Evolutionary conservation across 2,797 vertebrate genomes (phyloP), one percentile per base, ranked within the genome.

Genomic region (Hippopotamyrus pictus): DNA sequence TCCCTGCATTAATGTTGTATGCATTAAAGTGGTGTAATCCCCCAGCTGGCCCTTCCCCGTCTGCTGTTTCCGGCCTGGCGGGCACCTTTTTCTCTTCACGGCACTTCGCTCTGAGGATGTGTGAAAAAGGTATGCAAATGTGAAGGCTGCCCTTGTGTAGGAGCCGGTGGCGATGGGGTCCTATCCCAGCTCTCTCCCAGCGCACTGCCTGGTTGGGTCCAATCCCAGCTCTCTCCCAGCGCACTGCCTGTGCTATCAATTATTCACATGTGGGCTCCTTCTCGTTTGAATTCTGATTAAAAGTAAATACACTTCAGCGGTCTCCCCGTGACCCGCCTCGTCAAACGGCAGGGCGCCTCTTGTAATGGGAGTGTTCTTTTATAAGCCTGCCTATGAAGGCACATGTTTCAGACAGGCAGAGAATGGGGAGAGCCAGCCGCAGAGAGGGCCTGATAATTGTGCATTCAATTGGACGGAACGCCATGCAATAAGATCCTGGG

Each of bases 301-400:
- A 93, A 90, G 92, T 94, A 94, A 95, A 95, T 94, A 92, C 90
- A 92, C 92, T 93, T 90, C 91, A 92, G 90, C 90, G 90, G 88
- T 91, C 93, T 90, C 89, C 89, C 89, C 90, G 91, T 93, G 89
- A 92, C 90, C 89, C 91, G 92, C 93, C 92, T 93, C 89, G 90
- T 87, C 90, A 92, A 91, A 46, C 93, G 37, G 22, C 91, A 17
- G 89, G 94, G 92, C 91, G 88, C 90, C 88, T 89, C 91, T 89
- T 89, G 82, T 89, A 89, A 91, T 88, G 88, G 90, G 88, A 90
- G 89, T 48, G 86, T 83, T 92, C 65, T 91, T 91, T 89, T 92
- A 88, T 91, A 89, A 92, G 89, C 92, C 89, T 90, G 89, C 89
- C 90, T 90, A 90, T 91, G 91, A 91, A 88, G 89, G 89, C 94